Evolutionary conservation across 2,797 vertebrate genomes (phyloP), one percentile per base, ranked within the genome.

Genomic region (Periophthalmus magnuspinnatus): DNA sequence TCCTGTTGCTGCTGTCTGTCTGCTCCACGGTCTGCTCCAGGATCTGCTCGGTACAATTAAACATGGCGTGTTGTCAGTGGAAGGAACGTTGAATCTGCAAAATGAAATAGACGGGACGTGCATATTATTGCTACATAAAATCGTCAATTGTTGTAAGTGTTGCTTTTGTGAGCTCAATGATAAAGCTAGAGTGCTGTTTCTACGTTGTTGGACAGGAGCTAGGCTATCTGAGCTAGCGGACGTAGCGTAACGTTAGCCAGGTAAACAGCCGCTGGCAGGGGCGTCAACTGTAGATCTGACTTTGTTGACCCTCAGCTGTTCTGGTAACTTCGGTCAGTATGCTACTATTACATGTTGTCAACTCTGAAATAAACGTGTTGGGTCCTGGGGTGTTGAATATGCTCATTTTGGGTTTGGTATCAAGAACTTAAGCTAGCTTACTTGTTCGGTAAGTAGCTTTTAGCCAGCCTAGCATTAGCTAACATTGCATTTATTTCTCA

Each of bases 41-140:
- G 6, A 6, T 38, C 36, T 38, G 50, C 21, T 55, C 52, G 24
- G 38, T 36, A 77, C 75, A 17, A 52, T 68, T 52, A 66, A 88
- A 91, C 81, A 89, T 75, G 86, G 81, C 85, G 85, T 85, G 83
- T 78, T 65, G 21, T 56, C 41, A 1, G 38, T 56, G 66, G 28
- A 64, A 61, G 54, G 45, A 52, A 60, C 11, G 5, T 45, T 45
- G 13, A 41, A 32, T 67, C 6, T 48, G 41, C 57, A 22, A 0
- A 57, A n/a, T n/a, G 14, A n/a, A 59, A 69, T 65, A 7, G n/a
- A n/a, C 21, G 22, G 17, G 19, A 66, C 38, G 14, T 14, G 14
- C 74, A 67, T 72, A 61, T 59, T 58, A 36, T n/a, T 13, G 28
- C 60, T 50, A 22, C 19, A 59, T 8, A 24, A 45, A 19, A 22